Conservation (phyloP, 2,113 vertebrate species). For the Malurus melanocephalus region DNA sequence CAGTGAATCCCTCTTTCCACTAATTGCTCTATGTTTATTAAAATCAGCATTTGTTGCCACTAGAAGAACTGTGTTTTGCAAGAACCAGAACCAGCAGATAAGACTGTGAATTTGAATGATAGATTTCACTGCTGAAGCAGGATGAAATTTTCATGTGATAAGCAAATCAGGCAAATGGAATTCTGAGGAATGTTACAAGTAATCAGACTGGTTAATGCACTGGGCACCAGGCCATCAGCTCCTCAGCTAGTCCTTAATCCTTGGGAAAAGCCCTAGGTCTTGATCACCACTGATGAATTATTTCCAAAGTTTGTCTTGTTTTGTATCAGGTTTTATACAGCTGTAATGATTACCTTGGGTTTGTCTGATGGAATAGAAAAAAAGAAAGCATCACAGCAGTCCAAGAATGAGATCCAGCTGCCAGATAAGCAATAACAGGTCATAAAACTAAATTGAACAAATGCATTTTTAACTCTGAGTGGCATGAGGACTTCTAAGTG, state of each 20-base stretch:
- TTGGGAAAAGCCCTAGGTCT: slow-evolving; percentile 34
- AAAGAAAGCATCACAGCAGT: background rate
- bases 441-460: slow-evolving; percentile 64
- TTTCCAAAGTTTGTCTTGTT: slow-evolving; percentile 53
- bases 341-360: slow-evolving; percentile 25
- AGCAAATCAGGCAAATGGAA: slow-evolving; percentile 23
- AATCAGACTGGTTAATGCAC: slow-evolving; percentile 41
- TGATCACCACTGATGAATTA: slow-evolving; percentile 52
- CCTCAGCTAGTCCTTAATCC: slow-evolving; percentile 11
- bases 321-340: slow-evolving; percentile 10
- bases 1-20: background rate
- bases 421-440: slow-evolving; percentile 52
- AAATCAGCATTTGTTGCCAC: background rate
- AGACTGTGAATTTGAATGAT: background rate
- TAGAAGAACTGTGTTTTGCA: background rate
- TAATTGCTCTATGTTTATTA: slow-evolving; percentile 5
- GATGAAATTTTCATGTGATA: background rate
- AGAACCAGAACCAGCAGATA: background rate
- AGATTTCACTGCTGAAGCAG: slow-evolving; percentile 18
- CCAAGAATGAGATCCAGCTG: slow-evolving; percentile 48
- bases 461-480: slow-evolving; percentile 59
- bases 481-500: slow-evolving; percentile 29
- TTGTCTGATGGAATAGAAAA: background rate
- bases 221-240: slow-evolving; percentile 33
- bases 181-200: slow-evolving; percentile 12